These are phyloP conservation scores for Drosophila melanosoma DNA, from an alignment of 2,888 invertebrate genomes.

Conservation along the genomic window DNA sequence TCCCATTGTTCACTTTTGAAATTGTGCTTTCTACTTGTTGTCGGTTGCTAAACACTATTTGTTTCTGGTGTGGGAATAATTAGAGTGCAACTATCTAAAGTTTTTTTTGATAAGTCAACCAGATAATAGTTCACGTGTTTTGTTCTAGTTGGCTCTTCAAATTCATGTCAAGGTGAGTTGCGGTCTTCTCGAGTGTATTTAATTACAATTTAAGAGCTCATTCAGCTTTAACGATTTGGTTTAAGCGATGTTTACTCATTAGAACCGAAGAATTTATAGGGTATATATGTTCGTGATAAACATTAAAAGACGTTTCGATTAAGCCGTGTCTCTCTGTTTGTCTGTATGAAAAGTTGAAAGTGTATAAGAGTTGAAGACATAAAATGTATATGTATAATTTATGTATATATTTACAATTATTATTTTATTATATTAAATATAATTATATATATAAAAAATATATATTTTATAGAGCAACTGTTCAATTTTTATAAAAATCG, in stretches of 20 bases:
- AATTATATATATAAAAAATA: not conserved
- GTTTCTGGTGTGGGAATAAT: slow-evolving; percentile 5
- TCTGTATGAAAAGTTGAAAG: not conserved
- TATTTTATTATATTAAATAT: no score
- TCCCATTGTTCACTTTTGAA: slow-evolving; percentile 15
- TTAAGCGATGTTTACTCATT: not conserved
- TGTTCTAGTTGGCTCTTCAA: slow-evolving; percentile 3
- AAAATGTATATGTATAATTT: not conserved
- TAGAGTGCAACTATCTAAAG: slow-evolving; percentile 34
- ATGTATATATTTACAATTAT: not conserved
- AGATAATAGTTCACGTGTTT: slow-evolving; percentile 23
- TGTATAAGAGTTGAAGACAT: not conserved
- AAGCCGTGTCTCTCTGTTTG: not conserved
- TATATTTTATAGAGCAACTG: not conserved
- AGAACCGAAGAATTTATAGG: not conserved
- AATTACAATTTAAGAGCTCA: slow-evolving; percentile 3
- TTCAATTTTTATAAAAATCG: not conserved
- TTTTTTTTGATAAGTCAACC: slow-evolving; percentile 19
- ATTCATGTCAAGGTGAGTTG: slow-evolving; percentile 1
- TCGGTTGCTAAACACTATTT: slow-evolving; percentile 16
- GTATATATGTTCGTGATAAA: not conserved
- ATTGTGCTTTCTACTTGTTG: slow-evolving; percentile 22
- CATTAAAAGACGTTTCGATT: not conserved
- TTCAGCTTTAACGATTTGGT: not conserved
- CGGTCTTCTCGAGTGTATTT: not conserved